Evolutionary conservation across 2,797 vertebrate species (phyloP).

Genomic region (Paedocypris micromegethes): DNA sequence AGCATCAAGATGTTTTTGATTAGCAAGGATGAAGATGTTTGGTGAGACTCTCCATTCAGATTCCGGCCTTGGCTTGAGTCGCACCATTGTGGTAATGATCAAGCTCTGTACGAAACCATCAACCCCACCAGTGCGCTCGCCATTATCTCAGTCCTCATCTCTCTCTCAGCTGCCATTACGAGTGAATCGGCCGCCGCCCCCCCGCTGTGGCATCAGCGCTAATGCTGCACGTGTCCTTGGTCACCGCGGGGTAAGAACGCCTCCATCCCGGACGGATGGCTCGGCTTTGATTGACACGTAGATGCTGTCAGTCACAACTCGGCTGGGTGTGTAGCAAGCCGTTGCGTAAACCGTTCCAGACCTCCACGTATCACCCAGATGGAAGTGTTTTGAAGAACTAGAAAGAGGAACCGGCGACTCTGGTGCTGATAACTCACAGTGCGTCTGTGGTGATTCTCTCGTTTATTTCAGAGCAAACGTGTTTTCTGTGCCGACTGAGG

Average conservation of each 20-base stretch:
- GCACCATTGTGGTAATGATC: slow-evolving; percentile 20
- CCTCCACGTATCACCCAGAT: slow-evolving; percentile 35
- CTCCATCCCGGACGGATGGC: slow-evolving; percentile 10
- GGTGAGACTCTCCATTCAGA: slow-evolving; percentile 3
- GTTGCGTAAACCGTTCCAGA: slow-evolving; percentile 29
- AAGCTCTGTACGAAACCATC: slow-evolving; percentile 23
- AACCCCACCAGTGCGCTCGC: not conserved
- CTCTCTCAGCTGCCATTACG: slow-evolving; percentile 31
- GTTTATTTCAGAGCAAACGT: slow-evolving; percentile 23
- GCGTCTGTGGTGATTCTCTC: slow-evolving; percentile 22
- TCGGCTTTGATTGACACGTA: slow-evolving; percentile 32
- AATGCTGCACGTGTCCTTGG: slow-evolving; percentile 20
- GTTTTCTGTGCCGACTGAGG: slow-evolving; percentile 31
- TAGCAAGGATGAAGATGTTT: slow-evolving; percentile 35
- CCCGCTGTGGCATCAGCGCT: slow-evolving; percentile 9
- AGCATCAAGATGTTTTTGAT: slow-evolving; percentile 37
- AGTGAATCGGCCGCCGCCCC: not conserved
- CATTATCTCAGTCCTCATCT: slow-evolving; percentile 24
- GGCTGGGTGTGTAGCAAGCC: slow-evolving; percentile 25
- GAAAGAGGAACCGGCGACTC: slow-evolving; percentile 35
- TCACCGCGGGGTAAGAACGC: slow-evolving; percentile 12
- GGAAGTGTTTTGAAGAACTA: slow-evolving; percentile 42
- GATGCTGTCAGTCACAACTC: slow-evolving; percentile 32
- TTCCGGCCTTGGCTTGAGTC: not conserved
- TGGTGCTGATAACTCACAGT: slow-evolving; percentile 18